Base-by-base conservation (phyloP, 2,888 invertebrate species). In the Chaetogeoica ovagalla region DNA sequence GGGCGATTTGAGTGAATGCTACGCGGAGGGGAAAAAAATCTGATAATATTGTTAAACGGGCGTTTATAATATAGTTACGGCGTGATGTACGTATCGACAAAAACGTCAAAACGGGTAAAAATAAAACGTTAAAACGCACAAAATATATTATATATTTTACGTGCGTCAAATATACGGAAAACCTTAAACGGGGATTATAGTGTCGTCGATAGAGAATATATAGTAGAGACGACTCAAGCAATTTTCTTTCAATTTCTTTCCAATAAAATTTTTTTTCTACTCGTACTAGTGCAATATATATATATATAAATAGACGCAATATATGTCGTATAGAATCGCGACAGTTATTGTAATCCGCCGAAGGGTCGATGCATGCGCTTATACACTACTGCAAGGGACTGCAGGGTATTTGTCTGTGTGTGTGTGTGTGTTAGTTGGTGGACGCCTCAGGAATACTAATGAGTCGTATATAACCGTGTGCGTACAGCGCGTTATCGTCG, bases 281-380 rank as follows among this genome's bases (percentile, higher is more conserved):
- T 8, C 7, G 19, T 8, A 19, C 37, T 6, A 48, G 11, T 8
- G 9, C n/a, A 7, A 55, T 19, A 71, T 43, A 71, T 15, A 30
- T 13, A 59, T n/a, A 60, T 21, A 21, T 15, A 57, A n/a, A 30
- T 13, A 30, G 13, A 9, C 19, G n/a, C 39, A 37, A 37, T 63
- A 63, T 19, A 30, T 15, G 30, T 8, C 8, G 7, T 55, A 57
- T 68, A 68, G 30, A 62, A 69, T 69, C 62, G 77, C 59, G 48
- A 77, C 77, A 62, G 69, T 77, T 77, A 77, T 77, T 77, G 70
- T 77, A 70, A 70, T 71, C 71, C 63, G 57, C 71, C 63, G 57
- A 63, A 79, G 68, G 70, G 70, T 63, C 70, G 75, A 63, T 71
- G 70, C 55, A 21, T 68, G 77, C 55, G 37, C 30, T 57, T 30